Percentiles rank a stretch among this genome's conserved stretches.
phyloP scores from a whole-genome alignment of 2,888 invertebrate species.

The Spodoptera exigua region DNA sequence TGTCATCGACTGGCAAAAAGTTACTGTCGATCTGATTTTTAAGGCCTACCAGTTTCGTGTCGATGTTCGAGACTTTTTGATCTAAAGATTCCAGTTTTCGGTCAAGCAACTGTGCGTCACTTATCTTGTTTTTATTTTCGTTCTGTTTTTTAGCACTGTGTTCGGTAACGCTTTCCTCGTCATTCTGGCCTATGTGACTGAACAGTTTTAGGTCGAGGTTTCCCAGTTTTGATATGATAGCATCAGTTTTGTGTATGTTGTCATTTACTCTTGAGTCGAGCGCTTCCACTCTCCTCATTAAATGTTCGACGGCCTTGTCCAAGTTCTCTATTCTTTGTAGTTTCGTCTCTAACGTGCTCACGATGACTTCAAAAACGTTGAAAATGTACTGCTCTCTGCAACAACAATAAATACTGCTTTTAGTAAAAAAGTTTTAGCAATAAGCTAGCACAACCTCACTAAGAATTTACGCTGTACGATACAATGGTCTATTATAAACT shows the following conservation, averaged over 20 bases:
- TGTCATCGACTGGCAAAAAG: constrained; percentile 94
- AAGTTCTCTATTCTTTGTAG: constrained; percentile 96
- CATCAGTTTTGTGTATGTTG: constrained; percentile 95
- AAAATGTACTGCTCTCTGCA: constrained; percentile 96
- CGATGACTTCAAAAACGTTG: constrained; percentile 96
- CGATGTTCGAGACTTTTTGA: constrained; percentile 95
- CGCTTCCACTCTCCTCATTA: constrained; percentile 95
- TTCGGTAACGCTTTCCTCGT: constrained; percentile 78
- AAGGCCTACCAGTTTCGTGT: constrained; percentile 92
- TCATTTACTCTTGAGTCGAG: constrained; percentile 94
- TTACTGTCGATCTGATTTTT: constrained; percentile 96
- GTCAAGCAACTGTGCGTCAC: constrained; percentile 88
- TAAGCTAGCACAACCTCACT: too few relatives aligned
- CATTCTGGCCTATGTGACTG: constrained; percentile 84
- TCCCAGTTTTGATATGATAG: constrained; percentile 93
- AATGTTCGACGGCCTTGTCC: constrained; percentile 95
- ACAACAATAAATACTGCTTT: constrained; percentile 71
- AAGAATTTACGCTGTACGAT: not conserved
- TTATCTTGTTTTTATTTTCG: constrained; percentile 65
- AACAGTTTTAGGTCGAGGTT: constrained; percentile 93
- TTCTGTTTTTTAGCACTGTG: constrained; percentile 64
- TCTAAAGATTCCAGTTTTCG: constrained; percentile 92
- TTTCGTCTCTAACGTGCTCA: constrained; percentile 96
- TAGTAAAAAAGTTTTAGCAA: not conserved
- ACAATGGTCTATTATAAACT: not conserved